phyloP scores from a whole-genome alignment of 1,140 invertebrate genomes.

The Ephestia elutella region DNA sequence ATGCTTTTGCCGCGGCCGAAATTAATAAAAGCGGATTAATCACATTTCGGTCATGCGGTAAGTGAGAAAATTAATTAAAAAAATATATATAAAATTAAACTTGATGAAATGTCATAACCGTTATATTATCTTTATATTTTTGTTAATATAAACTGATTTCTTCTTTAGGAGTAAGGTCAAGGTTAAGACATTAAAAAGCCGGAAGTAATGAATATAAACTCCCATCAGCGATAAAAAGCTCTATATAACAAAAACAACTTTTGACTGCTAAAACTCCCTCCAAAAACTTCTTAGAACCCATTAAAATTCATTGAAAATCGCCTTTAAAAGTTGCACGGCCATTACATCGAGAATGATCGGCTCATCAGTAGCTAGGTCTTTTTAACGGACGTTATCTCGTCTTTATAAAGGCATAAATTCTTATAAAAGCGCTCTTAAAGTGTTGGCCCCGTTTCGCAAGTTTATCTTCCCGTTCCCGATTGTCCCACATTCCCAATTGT shows the following conservation, averaged over 20 bases:
- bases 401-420: conserved; percentile 3
- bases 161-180: background rate
- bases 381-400: background rate
- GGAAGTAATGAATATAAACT: background rate
- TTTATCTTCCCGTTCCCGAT: background rate
- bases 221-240: background rate
- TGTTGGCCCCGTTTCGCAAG: background rate
- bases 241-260: background rate
- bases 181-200: background rate
- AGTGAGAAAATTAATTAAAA: no score
- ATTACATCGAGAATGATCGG: background rate
- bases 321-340: background rate
- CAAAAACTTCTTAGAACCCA: background rate
- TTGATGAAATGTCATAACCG: no score
- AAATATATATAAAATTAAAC: no score
- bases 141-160: no score
- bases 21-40: no score
- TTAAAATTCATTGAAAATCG: background rate
- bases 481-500: background rate
- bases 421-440: background rate
- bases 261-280: background rate
- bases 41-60: no score
- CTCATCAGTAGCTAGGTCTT: background rate
- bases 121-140: no score
- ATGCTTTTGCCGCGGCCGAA: no score